Percentiles rank a stretch among this genome's conserved stretches.
Conservation (phyloP, 2,113 vertebrate species). For the Istiophorus platypterus region DNA sequence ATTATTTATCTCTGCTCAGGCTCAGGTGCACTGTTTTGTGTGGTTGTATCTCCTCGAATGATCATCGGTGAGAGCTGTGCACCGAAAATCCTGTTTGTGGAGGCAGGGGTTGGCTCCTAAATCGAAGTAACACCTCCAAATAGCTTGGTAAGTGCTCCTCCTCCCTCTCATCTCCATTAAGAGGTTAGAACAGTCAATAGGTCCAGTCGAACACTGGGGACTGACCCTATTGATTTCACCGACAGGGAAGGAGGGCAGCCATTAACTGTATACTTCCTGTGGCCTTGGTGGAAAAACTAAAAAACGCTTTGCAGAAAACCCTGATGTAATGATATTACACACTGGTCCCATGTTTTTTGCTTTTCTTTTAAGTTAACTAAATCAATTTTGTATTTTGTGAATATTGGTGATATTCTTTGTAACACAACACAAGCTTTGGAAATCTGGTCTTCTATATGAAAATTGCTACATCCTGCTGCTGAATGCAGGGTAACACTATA, state of each 20-base stretch:
- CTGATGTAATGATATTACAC: slow-evolving; percentile 6
- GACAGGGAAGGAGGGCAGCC: slow-evolving; percentile 57
- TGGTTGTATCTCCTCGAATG: slow-evolving; percentile 4
- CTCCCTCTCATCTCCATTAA: slow-evolving; percentile 82
- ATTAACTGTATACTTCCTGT: slow-evolving; percentile 70
- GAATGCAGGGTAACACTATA: too few species aligned
- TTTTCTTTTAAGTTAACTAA: not conserved
- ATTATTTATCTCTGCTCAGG: not conserved
- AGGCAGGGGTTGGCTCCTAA: slow-evolving; percentile 49
- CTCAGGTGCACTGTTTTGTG: slow-evolving; percentile 1
- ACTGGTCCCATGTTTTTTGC: not conserved
- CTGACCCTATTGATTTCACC: slow-evolving; percentile 78
- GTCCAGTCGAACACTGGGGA: slow-evolving; percentile 69
- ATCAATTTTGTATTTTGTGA: not conserved
- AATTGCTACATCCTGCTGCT: not conserved
- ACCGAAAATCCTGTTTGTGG: slow-evolving; percentile 29
- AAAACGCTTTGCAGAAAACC: slow-evolving; percentile 12
- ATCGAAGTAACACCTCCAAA: slow-evolving; percentile 76
- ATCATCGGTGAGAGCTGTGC: slow-evolving; percentile 5
- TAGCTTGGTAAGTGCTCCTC: slow-evolving; percentile 80
- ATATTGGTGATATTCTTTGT: not conserved
- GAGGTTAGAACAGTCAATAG: slow-evolving; percentile 81
- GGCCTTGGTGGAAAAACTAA: slow-evolving; percentile 32
- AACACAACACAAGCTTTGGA: not conserved
- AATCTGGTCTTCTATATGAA: not conserved